Evolutionary conservation across 2,797 vertebrate species (phyloP).

Genomic region (Sebastes melanostomus): DNA sequence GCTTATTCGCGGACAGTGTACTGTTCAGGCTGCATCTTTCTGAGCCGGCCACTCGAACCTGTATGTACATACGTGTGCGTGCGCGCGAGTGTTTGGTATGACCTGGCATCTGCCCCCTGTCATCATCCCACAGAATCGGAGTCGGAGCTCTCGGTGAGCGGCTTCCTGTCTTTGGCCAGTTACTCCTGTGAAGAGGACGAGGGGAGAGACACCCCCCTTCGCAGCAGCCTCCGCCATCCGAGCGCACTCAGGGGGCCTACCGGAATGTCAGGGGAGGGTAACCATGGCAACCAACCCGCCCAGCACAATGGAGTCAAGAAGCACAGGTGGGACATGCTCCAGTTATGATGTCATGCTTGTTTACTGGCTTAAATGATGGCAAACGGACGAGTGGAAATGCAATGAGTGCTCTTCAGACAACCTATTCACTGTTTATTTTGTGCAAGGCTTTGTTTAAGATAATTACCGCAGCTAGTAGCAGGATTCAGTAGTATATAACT

Average conservation of each 20-base stretch:
- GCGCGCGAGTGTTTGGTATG: constrained; percentile 48
- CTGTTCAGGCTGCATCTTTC: constrained; percentile 34
- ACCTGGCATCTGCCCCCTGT: constrained; percentile 51
- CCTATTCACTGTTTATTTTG: neutral
- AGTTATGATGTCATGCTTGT: constrained; percentile 62
- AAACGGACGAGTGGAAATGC: neutral
- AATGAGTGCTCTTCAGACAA: neutral
- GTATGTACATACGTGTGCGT: neutral
- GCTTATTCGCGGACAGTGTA: constrained; percentile 47
- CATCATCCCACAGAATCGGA: constrained; percentile 85
- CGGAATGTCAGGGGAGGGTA: constrained; percentile 88
- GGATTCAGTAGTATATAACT: neutral
- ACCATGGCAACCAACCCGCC: constrained; percentile 84
- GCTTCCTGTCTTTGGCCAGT: constrained; percentile 86
- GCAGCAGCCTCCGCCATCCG: constrained; percentile 59
- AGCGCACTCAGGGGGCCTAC: constrained; percentile 67
- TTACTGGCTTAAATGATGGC: constrained; percentile 40
- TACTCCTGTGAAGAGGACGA: constrained; percentile 84
- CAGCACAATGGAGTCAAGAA: constrained; percentile 92
- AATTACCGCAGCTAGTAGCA: neutral
- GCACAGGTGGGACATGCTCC: constrained; percentile 88
- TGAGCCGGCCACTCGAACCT: constrained; percentile 7
- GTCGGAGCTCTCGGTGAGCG: constrained; percentile 89
- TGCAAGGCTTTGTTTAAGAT: neutral
- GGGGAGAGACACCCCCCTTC: constrained; percentile 73